A percentile compares a stretch with the other conserved stretches of the same genome.
Evolutionary conservation across 2,888 invertebrate species (phyloP).

Genomic region (Sericinus montela): DNA sequence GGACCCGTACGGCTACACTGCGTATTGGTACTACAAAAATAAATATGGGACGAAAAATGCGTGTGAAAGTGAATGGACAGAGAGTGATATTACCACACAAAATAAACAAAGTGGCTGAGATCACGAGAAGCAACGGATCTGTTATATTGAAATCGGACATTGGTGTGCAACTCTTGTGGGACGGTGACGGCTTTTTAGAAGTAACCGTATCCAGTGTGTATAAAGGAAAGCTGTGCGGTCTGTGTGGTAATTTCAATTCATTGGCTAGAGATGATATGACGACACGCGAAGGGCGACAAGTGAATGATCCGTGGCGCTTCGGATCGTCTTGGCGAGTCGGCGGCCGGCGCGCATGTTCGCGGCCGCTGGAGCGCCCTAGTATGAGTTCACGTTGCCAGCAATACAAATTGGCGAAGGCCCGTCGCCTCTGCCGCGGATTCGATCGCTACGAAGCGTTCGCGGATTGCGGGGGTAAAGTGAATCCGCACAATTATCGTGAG

Average conservation of each 20-base stretch:
- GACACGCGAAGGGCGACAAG: slow-evolving; percentile 82
- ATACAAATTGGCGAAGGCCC: slow-evolving; percentile 62
- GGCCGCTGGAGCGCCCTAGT: slow-evolving; percentile 73
- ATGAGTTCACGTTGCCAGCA: slow-evolving; percentile 69
- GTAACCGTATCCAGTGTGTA: slow-evolving; percentile 86
- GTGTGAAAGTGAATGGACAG: slow-evolving; percentile 91
- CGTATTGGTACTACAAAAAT: slow-evolving; percentile 87
- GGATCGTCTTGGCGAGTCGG: slow-evolving; percentile 96
- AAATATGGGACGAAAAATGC: slow-evolving; percentile 91
- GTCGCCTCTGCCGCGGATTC: slow-evolving; percentile 74
- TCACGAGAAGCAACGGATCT: slow-evolving; percentile 83
- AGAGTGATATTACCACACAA: slow-evolving; percentile 85
- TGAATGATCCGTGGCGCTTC: slow-evolving; percentile 85
- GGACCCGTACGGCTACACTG: slow-evolving; percentile 93
- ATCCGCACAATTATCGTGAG: slow-evolving; percentile 89
- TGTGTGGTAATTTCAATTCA: slow-evolving; percentile 97
- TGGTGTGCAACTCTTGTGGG: slow-evolving; percentile 94
- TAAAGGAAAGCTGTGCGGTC: slow-evolving; percentile 89
- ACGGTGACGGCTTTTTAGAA: slow-evolving; percentile 95
- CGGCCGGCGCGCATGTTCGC: slow-evolving; percentile 84
- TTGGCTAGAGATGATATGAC: slow-evolving; percentile 91
- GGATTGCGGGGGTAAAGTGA: slow-evolving; percentile 88
- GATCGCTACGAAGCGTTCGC: slow-evolving; percentile 81
- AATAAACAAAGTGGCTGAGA: slow-evolving; percentile 76
- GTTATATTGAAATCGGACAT: slow-evolving; percentile 83